These are phyloP conservation scores for Yponomeuta malinellus DNA, from an alignment of 2,888 invertebrate species.

Conservation along the genomic window DNA sequence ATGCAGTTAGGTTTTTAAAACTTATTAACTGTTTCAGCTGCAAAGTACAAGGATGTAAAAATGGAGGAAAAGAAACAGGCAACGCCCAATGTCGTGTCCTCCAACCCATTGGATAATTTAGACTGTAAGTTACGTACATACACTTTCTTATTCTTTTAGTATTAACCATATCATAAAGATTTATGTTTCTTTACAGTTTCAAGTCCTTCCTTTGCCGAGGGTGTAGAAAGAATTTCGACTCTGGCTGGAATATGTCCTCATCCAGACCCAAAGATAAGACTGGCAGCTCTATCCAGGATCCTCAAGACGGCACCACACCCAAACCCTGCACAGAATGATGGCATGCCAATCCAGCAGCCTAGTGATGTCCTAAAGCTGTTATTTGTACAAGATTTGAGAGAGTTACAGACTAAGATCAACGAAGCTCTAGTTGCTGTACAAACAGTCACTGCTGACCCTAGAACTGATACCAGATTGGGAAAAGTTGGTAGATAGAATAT, in stretches of 20 bases:
- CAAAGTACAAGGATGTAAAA: slow-evolving; percentile 81
- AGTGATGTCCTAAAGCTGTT: slow-evolving; percentile 84
- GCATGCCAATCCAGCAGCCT: slow-evolving; percentile 50
- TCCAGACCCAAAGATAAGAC: slow-evolving; percentile 53
- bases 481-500: slow-evolving; percentile 83
- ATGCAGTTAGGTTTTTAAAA: no score
- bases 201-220: slow-evolving; percentile 87
- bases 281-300: slow-evolving; percentile 82
- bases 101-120: slow-evolving; percentile 89
- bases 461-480: slow-evolving; percentile 95
- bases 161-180: slow-evolving; percentile 8
- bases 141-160: no score
- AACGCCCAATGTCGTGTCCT: slow-evolving; percentile 83
- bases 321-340: slow-evolving; percentile 58
- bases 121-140: slow-evolving; percentile 81
- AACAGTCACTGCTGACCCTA: slow-evolving; percentile 95
- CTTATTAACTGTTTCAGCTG: slow-evolving; percentile 64
- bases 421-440: slow-evolving; percentile 96
- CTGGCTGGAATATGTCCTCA: slow-evolving; percentile 70
- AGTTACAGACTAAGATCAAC: slow-evolving; percentile 95
- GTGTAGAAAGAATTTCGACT: slow-evolving; percentile 86
- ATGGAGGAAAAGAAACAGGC: slow-evolving; percentile 77
- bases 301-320: slow-evolving; percentile 90
- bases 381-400: slow-evolving; percentile 88
- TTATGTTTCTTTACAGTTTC: slow-evolving; percentile 77